phyloP scores from a whole-genome alignment of 2,113 vertebrate genomes.

The Cynoglossus semilaevis region DNA sequence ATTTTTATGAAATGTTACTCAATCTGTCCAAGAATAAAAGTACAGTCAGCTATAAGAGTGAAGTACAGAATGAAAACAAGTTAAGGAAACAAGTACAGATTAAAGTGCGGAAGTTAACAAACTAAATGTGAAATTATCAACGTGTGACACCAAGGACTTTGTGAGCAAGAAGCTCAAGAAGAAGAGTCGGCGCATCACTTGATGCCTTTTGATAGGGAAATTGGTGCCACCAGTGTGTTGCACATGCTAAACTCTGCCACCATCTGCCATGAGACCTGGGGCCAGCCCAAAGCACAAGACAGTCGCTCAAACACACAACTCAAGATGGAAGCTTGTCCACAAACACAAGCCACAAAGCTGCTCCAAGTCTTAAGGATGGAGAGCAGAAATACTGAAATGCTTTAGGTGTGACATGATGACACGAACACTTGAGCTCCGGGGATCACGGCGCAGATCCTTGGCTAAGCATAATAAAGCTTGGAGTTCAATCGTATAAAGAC shows the following conservation, averaged over 20 bases:
- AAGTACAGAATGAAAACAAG: neutral
- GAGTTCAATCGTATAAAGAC: conserved; percentile 44
- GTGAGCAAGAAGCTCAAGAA: too few species aligned
- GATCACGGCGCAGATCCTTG: conserved; percentile 28
- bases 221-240: conserved; percentile 39
- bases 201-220: conserved; percentile 49
- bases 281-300: conserved; percentile 55
- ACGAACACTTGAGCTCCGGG: conserved; percentile 44
- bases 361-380: conserved; percentile 31
- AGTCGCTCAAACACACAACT: conserved; percentile 49
- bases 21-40: too few species aligned
- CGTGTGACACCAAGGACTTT: conserved; percentile 18
- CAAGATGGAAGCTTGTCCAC: conserved; percentile 53
- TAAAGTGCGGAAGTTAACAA: conserved; percentile 10
- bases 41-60: too few species aligned
- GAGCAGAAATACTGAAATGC: conserved; percentile 41
- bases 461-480: conserved; percentile 46
- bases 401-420: conserved; percentile 58
- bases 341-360: conserved; percentile 48
- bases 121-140: conserved; percentile 40
- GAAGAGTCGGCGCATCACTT: conserved; percentile 26
- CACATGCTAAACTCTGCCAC: conserved; percentile 65
- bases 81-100: conserved; percentile 1
- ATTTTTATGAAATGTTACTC: too few species aligned
- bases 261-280: conserved; percentile 66